These are phyloP conservation scores for Notothenia coriiceps DNA, from an alignment of 2,113 vertebrate species.

Conservation along the genomic window DNA sequence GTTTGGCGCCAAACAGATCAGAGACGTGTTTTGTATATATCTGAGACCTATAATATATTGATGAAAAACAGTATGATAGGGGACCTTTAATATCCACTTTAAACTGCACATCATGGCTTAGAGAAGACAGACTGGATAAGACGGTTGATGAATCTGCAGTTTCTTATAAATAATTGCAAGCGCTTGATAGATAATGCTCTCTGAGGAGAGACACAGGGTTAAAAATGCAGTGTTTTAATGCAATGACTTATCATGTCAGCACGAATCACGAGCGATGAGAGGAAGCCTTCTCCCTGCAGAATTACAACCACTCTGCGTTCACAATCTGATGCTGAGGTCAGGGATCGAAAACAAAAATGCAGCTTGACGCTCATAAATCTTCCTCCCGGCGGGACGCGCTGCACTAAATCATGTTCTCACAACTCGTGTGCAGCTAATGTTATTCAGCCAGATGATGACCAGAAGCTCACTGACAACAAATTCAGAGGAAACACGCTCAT, in stretches of 20 bases:
- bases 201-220: slow-evolving; percentile 13
- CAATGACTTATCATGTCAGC: slow-evolving; percentile 23
- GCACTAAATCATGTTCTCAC: slow-evolving; percentile 62
- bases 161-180: slow-evolving; percentile 4
- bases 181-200: not conserved
- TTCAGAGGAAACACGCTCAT: slow-evolving; percentile 10
- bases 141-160: not conserved
- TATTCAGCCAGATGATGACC: slow-evolving; percentile 40
- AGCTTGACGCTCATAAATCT: slow-evolving; percentile 54
- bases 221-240: slow-evolving; percentile 24
- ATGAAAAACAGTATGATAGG: too few relatives aligned
- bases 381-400: slow-evolving; percentile 27
- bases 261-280: slow-evolving; percentile 45
- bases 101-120: not conserved
- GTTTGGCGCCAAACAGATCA: too few relatives aligned
- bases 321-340: slow-evolving; percentile 34
- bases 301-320: slow-evolving; percentile 20
- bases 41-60: too few relatives aligned
- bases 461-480: slow-evolving; percentile 31
- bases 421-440: slow-evolving; percentile 29
- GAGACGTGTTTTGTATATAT: too few relatives aligned
- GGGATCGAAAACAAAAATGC: slow-evolving; percentile 55
- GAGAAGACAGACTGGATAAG: not conserved
- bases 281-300: slow-evolving; percentile 35
- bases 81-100: not conserved